Percentiles rank a stretch among this genome's conserved stretches.
Evolutionary conservation across 2,888 invertebrate species (phyloP).

Genomic region (Andrena dorsata): DNA sequence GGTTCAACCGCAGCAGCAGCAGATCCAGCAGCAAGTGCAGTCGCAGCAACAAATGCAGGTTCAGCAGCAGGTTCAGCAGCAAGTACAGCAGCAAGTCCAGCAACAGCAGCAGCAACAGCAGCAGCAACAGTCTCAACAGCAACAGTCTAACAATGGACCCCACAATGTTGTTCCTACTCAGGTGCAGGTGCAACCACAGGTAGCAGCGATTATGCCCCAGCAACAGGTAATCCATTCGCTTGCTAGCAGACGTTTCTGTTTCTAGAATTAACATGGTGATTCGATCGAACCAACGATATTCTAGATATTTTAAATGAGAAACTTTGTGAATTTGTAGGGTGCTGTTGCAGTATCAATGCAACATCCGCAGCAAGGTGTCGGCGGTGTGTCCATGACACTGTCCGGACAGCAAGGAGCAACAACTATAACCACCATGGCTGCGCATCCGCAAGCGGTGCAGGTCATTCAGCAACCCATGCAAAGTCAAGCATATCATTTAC

Average conservation of each 20-base stretch:
- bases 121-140: conserved; percentile 77
- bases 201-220: conserved; percentile 85
- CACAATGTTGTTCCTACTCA: conserved; percentile 82
- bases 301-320: not conserved
- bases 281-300: not conserved
- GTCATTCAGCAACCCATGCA: conserved; percentile 93
- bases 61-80: conserved; percentile 75
- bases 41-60: conserved; percentile 80
- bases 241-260: not conserved
- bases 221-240: conserved; percentile 78
- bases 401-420: conserved; percentile 86
- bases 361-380: conserved; percentile 85
- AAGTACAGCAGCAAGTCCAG: conserved; percentile 78
- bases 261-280: too few relatives aligned
- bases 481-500: conserved; percentile 90
- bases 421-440: conserved; percentile 91
- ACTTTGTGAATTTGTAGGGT: conserved; percentile 73
- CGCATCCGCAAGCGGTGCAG: conserved; percentile 91
- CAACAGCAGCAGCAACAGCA: conserved; percentile 81
- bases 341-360: conserved; percentile 86
- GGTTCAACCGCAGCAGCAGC: conserved; percentile 79
- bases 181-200: conserved; percentile 83
- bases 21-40: conserved; percentile 73
- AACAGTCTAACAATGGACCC: conserved; percentile 78
- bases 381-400: conserved; percentile 84